phyloP scores from a whole-genome alignment of 2,113 vertebrate species.

The Lathamus discolor region DNA sequence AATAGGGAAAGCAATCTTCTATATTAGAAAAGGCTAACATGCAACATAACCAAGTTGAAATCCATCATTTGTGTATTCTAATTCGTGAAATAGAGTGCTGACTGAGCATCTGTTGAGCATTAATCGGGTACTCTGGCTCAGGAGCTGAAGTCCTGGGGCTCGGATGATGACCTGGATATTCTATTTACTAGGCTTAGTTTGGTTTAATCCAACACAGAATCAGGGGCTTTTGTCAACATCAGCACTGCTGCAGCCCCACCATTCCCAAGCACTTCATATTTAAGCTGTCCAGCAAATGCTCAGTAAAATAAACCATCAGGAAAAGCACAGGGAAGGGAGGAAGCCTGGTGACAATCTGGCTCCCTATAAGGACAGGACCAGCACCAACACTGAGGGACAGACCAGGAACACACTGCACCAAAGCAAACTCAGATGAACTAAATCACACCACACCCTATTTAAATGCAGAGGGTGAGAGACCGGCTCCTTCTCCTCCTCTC shows the following conservation, averaged over 20 bases:
- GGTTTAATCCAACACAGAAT: rapidly evolving
- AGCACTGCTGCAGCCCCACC: not conserved
- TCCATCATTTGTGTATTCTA: no score
- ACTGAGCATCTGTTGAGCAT: not conserved
- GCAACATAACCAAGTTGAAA: not conserved
- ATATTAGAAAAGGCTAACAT: not conserved
- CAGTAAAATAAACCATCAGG: not conserved
- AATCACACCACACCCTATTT: not conserved
- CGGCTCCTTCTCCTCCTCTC: not conserved
- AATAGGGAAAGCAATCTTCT: not conserved
- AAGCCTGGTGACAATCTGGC: not conserved
- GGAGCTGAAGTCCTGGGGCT: not conserved
- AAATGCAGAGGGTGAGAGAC: not conserved
- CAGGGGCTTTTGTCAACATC: rapidly evolving
- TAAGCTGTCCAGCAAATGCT: rapidly evolving
- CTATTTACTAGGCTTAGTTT: no score
- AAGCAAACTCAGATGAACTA: rapidly evolving
- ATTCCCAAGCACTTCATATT: not conserved
- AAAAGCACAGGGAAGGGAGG: not conserved
- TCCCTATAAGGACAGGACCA: not conserved
- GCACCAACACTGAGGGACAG: not conserved
- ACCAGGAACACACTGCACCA: rapidly evolving
- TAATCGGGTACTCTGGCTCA: not conserved
- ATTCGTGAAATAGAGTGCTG: not conserved
- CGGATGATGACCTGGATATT: not conserved